Conservation (phyloP, 2,113 vertebrate species). For the Lonchura striata region DNA sequence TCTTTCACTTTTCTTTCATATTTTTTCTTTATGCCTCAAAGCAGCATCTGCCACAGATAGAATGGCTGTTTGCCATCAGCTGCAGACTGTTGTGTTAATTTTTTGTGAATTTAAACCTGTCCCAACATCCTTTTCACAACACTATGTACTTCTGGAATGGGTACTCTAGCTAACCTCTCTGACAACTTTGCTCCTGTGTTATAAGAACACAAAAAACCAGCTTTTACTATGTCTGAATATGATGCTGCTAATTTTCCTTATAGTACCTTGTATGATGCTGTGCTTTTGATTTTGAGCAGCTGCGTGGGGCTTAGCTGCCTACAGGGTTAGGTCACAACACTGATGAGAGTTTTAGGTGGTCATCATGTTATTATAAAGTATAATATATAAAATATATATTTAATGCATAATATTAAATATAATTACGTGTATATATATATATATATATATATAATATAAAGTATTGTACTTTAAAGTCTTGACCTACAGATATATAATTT, state of each 20-base stretch:
- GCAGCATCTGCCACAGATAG: background rate
- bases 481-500: background rate
- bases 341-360: background rate
- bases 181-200: background rate
- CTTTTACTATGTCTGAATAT: background rate
- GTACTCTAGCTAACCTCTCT: background rate
- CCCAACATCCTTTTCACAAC: background rate
- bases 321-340: background rate
- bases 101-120: background rate
- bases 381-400: background rate
- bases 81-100: background rate
- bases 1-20: fast-evolving
- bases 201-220: background rate
- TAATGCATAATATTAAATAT: background rate
- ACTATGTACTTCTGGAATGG: background rate
- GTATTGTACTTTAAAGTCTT: background rate
- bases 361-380: background rate
- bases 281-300: background rate
- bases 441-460: background rate
- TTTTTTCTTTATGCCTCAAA: background rate
- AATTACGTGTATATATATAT: too few species aligned
- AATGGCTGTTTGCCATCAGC: background rate
- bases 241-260: background rate
- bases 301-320: background rate
- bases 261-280: background rate